Base-by-base conservation (phyloP, 2,888 invertebrate genomes). In the Microchrysa polita region DNA sequence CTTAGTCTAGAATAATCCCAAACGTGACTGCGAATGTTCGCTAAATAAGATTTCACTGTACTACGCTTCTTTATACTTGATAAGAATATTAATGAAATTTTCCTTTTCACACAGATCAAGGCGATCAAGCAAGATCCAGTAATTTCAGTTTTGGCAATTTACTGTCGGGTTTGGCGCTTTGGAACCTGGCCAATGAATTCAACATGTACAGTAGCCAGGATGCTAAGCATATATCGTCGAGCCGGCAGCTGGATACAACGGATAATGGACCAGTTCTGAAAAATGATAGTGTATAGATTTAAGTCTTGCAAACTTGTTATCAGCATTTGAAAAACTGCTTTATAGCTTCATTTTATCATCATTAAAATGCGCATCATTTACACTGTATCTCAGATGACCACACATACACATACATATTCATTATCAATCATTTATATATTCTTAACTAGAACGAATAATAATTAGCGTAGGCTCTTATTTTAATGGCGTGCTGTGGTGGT, bases 81-180 rank as follows among this genome's bases (percentile, higher is more conserved):
- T 34, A 34, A 34, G 27, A 5, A 34, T 34, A 34, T 34, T 34
- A 34, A 34, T 34, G 7, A 7, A 34, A 34, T 34, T 34, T 34
- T 34, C 27, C 27, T 2, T 34, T n/a, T 34, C 2, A 34, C 22
- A n/a, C 48, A 65, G 65, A 65, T 48, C 65, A 48, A 65, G 44
- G 44, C 23, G 18, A 67, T 7, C 67, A 48, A 23, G 53, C 53
- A 5, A 23, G 27, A 27, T 20, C 16, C 20, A 34, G 20, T 40
- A 69, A 69, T 20, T 69, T 69, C 40, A 69, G 69, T 57, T 69
- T 69, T 69, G 69, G 69, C 5, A 57, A 69, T n/a, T 20, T 69
- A 14, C 55, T 69, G 18, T 69, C 69, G 0, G 69, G 42, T 1
- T 20, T 69, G 69, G 69, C 69, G 10, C 20, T 69, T 40, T 69